phyloP scores from a whole-genome alignment of 2,888 invertebrate genomes.

The Pherbina coryleti region DNA sequence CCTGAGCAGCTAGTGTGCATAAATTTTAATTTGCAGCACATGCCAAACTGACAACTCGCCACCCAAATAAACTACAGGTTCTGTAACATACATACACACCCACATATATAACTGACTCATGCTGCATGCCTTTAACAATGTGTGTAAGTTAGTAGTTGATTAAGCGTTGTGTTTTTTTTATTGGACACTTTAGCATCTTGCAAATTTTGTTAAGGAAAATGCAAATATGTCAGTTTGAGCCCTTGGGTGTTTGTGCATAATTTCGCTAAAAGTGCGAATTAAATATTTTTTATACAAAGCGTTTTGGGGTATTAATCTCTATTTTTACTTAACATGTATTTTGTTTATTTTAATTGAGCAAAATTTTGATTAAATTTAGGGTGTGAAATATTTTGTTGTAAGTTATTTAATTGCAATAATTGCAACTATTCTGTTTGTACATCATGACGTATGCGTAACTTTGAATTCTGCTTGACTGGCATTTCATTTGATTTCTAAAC shows the following conservation, averaged over 20 bases:
- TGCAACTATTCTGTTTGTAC: neutral
- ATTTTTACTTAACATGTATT: no score
- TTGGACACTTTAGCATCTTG: conserved; percentile 13
- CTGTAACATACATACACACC: neutral
- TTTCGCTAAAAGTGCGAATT: no score
- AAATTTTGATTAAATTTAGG: no score
- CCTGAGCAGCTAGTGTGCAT: neutral
- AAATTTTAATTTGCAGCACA: neutral
- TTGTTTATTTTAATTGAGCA: no score
- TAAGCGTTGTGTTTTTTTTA: neutral
- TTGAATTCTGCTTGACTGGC: neutral
- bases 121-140: neutral
- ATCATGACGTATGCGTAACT: neutral
- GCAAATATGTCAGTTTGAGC: no score
- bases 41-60: neutral
- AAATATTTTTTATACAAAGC: no score
- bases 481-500: neutral
- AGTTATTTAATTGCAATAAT: no score
- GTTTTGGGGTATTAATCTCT: no score
- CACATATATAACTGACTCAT: neutral
- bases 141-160: neutral
- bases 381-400: no score
- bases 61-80: neutral
- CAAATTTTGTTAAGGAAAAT: neutral
- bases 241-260: no score